Conservation (phyloP, 2,888 invertebrate species). For the Rhingia rostrata region DNA sequence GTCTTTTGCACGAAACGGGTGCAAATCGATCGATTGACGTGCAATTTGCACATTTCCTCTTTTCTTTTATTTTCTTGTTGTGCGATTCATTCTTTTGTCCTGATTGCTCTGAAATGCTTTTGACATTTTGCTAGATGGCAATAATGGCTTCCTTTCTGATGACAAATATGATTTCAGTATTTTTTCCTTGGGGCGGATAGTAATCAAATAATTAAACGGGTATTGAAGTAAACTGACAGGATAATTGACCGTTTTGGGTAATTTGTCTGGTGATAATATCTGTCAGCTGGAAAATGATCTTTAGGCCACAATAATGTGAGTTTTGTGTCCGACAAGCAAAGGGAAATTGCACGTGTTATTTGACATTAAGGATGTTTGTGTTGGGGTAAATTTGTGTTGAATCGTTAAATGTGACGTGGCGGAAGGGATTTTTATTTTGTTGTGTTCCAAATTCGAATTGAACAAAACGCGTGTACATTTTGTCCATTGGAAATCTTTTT, state of each 20-base stretch:
- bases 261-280: slow-evolving; percentile 32
- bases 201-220: slow-evolving; percentile 56
- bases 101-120: slow-evolving; percentile 65
- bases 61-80: slow-evolving; percentile 47
- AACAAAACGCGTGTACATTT: too few relatives aligned
- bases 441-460: too few relatives aligned
- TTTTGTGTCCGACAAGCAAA: not conserved
- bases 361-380: too few relatives aligned
- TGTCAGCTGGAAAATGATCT: slow-evolving; percentile 17
- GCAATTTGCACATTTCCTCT: slow-evolving; percentile 74
- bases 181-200: slow-evolving; percentile 9
- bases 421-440: too few relatives aligned
- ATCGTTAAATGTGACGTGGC: too few relatives aligned
- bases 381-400: too few relatives aligned
- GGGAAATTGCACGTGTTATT: too few relatives aligned
- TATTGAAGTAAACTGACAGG: slow-evolving; percentile 47
- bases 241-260: slow-evolving; percentile 37
- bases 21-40: slow-evolving; percentile 74
- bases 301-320: not conserved
- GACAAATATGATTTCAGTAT: slow-evolving; percentile 68
- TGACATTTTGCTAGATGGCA: slow-evolving; percentile 64
- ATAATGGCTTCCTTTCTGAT: slow-evolving; percentile 66
- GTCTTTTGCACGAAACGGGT: slow-evolving; percentile 57
- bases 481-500: too few relatives aligned
- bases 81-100: slow-evolving; percentile 57